These are phyloP conservation scores for Vidua macroura DNA, from an alignment of 2,113 vertebrate species.

Conservation along the genomic window DNA sequence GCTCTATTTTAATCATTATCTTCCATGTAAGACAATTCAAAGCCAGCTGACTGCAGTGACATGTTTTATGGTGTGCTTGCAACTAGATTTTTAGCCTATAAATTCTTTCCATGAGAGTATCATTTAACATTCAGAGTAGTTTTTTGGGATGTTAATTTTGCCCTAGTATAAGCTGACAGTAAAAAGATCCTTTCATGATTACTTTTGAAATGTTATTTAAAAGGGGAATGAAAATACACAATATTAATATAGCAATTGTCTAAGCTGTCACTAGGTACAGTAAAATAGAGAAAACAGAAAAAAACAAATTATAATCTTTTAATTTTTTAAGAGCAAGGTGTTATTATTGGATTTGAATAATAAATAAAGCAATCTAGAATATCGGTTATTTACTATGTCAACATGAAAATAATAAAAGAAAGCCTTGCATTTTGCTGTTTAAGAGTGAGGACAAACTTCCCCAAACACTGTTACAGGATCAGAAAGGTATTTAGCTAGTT, in stretches of 20 bases:
- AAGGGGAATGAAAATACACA: not conserved
- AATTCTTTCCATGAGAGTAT: not conserved
- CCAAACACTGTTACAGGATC: not conserved
- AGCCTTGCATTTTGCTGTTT: not conserved
- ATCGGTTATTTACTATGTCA: not conserved
- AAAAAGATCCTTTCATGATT: not conserved
- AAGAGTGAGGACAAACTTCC: not conserved
- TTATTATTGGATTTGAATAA: not conserved
- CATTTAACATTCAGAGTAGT: not conserved
- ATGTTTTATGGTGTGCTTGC: not conserved
- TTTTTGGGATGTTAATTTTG: not conserved
- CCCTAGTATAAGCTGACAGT: not conserved
- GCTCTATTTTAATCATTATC: not conserved
- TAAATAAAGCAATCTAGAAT: not conserved
- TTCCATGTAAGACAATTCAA: not conserved
- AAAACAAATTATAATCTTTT: not conserved
- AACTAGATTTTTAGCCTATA: not conserved
- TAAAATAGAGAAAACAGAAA: not conserved
- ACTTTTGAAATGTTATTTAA: constrained; percentile 1
- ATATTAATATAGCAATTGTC: not conserved
- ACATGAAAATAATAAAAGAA: not conserved
- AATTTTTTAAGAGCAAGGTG: not conserved
- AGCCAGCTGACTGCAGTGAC: not conserved
- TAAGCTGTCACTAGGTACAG: not conserved
- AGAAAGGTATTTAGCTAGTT: not conserved